Base-by-base conservation (phyloP, 1,140 invertebrate genomes). In the Steinernema feltiae region DNA sequence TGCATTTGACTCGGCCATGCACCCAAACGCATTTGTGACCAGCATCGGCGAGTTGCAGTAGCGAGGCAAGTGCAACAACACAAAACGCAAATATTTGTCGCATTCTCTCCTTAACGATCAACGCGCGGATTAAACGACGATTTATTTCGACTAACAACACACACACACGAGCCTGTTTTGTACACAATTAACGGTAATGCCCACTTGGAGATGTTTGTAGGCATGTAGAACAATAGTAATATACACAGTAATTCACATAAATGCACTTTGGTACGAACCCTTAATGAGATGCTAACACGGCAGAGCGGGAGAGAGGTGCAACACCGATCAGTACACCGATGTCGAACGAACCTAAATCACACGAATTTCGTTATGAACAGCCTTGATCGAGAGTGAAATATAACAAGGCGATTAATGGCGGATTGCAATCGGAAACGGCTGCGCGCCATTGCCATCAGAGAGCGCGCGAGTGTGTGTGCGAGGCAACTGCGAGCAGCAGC, bases 21-120 rank as follows among this genome's bases (percentile, higher is more conserved):
- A 79, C 72, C 78, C 78, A 79, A n/a, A 79, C 78, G 32, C 78
- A 79, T 35, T 79, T 76, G 31, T 73, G 24, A 18, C 78, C 78
- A 30, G 78, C 78, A 1, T 48, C 18, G 1, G 41, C 53, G 7
- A 63, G 53, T 3, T 63, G 53, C 12, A 63, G 3, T 3, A 63
- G 24, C 15, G 53, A 63, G 7, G 24, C 24, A 3, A 63, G 53
- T 3, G 24, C 24, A 15, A 63, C 53, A 3, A 21, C 53, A 7
- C 7, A 46, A 3, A 21, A 3, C 24, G 53, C 24, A 7, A 7
- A 63, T 21, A 63, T 17, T 21, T 27, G 53, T 63, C 53, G 15
- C 53, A 63, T 63, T 27, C 24, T n/a, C n/a, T 63, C 73, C 30
- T 18, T n/a, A 71, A 71, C n/a, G n/a, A n/a, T n/a, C 27, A 70